These are phyloP conservation scores for Anarhynchus alexandrinus DNA, from an alignment of 2,113 vertebrate genomes.

Conservation along the genomic window DNA sequence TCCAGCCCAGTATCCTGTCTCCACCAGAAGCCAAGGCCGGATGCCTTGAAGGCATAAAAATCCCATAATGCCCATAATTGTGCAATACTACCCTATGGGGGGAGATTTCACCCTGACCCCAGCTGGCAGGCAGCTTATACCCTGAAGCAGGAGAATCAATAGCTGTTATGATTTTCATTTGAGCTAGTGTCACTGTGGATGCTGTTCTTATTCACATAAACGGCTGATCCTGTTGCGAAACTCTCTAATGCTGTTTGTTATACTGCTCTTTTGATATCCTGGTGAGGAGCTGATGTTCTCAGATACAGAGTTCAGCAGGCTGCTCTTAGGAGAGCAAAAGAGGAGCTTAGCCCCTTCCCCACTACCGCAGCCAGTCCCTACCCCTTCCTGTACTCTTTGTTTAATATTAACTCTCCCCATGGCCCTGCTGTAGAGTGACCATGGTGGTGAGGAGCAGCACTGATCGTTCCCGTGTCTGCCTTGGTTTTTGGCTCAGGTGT, in stretches of 20 bases:
- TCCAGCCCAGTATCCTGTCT: constrained; percentile 20
- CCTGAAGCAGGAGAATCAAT: constrained; percentile 26
- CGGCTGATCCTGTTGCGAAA: not conserved
- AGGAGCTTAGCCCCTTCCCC: not conserved
- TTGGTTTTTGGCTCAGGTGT: not conserved
- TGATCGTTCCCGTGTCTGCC: accelerated
- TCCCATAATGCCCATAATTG: constrained; percentile 37
- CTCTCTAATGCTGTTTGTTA: not conserved
- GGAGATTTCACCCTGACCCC: constrained; percentile 17
- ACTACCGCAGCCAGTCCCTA: not conserved
- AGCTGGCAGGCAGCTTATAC: constrained; percentile 9
- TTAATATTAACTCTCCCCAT: not conserved
- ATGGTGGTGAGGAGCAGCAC: not conserved
- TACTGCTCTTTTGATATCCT: not conserved
- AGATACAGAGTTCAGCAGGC: not conserved
- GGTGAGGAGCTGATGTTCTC: not conserved
- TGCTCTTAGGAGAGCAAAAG: not conserved
- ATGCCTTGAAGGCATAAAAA: constrained; percentile 57
- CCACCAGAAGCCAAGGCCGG: not conserved
- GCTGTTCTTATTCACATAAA: not conserved
- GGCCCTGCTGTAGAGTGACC: not conserved
- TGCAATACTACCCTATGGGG: not conserved
- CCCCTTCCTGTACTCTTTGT: not conserved
- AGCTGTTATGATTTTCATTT: constrained; percentile 9
- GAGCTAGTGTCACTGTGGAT: not conserved